Conservation (phyloP, 2,888 invertebrate genomes). For the Siphonodentalium dalli region DNA sequence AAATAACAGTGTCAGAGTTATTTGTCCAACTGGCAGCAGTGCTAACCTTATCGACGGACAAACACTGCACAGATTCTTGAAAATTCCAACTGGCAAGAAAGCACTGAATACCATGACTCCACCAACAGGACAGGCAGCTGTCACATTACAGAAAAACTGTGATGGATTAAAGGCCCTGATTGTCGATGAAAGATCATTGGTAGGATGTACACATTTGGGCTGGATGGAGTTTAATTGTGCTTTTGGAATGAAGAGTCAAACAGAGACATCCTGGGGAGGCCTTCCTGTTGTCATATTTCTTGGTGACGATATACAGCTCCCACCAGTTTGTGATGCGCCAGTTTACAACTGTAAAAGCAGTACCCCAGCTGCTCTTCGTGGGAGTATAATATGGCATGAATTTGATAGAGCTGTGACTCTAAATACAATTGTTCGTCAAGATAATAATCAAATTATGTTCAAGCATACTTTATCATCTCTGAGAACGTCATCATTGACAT, state of each 20-base stretch:
- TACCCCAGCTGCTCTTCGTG: slow-evolving; percentile 9
- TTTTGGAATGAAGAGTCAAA: not conserved
- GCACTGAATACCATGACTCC: too few relatives aligned
- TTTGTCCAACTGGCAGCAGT: slow-evolving; percentile 29
- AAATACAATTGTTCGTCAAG: slow-evolving; percentile 11
- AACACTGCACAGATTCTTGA: slow-evolving; percentile 26
- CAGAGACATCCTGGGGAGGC: slow-evolving; percentile 11
- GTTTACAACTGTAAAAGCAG: slow-evolving; percentile 5
- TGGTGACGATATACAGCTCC: slow-evolving; percentile 25
- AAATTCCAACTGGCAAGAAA: too few relatives aligned
- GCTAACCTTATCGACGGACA: slow-evolving; percentile 28
- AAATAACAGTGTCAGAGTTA: slow-evolving; percentile 19
- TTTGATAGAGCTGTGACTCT: slow-evolving; percentile 6
- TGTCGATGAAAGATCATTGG: slow-evolving; percentile 20
- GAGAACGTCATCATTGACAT: slow-evolving; percentile 2
- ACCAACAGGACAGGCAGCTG: slow-evolving; percentile 2
- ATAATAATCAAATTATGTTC: not conserved
- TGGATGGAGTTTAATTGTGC: slow-evolving; percentile 23
- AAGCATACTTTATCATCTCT: not conserved
- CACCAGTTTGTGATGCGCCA: slow-evolving; percentile 15
- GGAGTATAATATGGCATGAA: slow-evolving; percentile 6
- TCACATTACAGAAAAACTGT: slow-evolving; percentile 13
- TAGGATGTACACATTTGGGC: slow-evolving; percentile 14
- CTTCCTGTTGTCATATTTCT: slow-evolving; percentile 24
- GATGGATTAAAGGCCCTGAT: slow-evolving; percentile 8